Evolutionary conservation across 2,888 invertebrate genomes (phyloP), one percentile per base, ranked within the genome.

Genomic region (Drosophila robusta): DNA sequence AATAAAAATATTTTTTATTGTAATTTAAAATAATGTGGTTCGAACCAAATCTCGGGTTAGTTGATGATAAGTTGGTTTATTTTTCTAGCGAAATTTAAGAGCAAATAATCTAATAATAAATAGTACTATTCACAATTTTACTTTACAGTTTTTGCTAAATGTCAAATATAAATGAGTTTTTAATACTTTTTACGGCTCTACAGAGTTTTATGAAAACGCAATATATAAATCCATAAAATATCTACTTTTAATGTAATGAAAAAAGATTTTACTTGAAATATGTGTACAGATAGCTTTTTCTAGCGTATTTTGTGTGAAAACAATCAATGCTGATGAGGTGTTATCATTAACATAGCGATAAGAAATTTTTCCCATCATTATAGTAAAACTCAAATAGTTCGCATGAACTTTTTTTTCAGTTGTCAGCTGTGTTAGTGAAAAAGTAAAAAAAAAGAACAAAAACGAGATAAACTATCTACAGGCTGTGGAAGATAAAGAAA

Each of bases 401-500:
- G 11, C 11, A 4, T 32, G 32, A 5, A 47, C 18, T 18, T 7
- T 39, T 26, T 7, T 39, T 39, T 38, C 51, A 51, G 14, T 51
- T 49, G 22, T 22, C 39, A 39, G 38, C 51, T 51, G 51, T 11
- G 47, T 47, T 47, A 6, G 12, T 32, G 41, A 16, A 26, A 42
- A 52, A 8, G 8, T 9, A 11, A 1, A 32, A 24, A 5, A 14
- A 11, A 8, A 52, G 14, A 16, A 12, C 14, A 11, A 36, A 8
- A 39, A 11, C n/a, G n/a, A 6, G 14, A 14, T 0, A 29, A 16
- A 1, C n/a, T 14, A 14, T 39, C 16, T 9, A 4, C 42, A 24
- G 6, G 3, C 9, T 41, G 7, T 18, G 11, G 11, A 41, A 41
- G 9, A 41, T 18, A 22, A 22, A 11, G 18, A 12, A 36, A n/a